Conservation (phyloP, 2,888 invertebrate genomes). For the Trichogramma dendrolimi region DNA sequence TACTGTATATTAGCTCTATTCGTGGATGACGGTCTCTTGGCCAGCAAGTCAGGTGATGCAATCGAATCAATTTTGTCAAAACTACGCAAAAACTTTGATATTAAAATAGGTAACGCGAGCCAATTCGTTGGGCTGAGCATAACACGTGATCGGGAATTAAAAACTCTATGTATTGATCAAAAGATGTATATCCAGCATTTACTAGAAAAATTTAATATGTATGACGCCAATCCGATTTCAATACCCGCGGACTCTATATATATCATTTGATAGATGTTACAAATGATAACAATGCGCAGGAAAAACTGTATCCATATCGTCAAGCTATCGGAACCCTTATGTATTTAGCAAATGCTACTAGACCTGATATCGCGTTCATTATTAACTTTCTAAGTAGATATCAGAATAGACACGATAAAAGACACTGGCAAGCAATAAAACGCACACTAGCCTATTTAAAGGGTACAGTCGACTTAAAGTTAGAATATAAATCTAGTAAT, state of each 20-base stretch:
- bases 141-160: too few species aligned
- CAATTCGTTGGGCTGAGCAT: too few species aligned
- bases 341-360: constrained; percentile 20
- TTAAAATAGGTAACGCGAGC: too few species aligned
- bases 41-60: too few species aligned
- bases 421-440: constrained; percentile 19
- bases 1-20: too few species aligned
- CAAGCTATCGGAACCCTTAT: constrained; percentile 17
- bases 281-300: neutral
- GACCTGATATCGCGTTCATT: constrained; percentile 18
- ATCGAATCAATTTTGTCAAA: too few species aligned
- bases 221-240: neutral
- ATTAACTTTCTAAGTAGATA: constrained; percentile 17
- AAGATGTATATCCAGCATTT: neutral
- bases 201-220: neutral
- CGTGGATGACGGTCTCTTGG: too few species aligned
- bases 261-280: constrained; percentile 10
- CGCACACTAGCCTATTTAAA: constrained; percentile 16
- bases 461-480: too few species aligned
- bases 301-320: constrained; percentile 8
- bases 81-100: too few species aligned
- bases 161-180: too few species aligned
- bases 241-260: constrained; percentile 10
- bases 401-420: constrained; percentile 5
- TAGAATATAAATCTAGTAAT: too few species aligned